Base-by-base conservation (phyloP, 2,113 vertebrate genomes). In the Gasterosteus nipponicus region DNA sequence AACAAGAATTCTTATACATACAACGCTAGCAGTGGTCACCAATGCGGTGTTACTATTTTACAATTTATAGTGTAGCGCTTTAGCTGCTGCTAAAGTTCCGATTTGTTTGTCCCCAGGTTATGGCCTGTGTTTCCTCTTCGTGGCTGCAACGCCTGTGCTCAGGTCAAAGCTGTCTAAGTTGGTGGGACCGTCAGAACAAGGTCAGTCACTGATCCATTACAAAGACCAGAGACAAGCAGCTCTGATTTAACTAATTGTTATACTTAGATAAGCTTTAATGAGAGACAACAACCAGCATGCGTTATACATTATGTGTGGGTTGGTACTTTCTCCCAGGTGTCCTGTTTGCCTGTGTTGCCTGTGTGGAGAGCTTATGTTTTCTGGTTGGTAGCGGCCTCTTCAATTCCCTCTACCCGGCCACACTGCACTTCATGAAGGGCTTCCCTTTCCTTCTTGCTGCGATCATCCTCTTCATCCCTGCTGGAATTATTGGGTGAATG, bases 151-250 rank as follows among this genome's bases (percentile, higher is more conserved):
- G 1, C 97, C 98, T 7, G 90, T 99, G 61, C 88, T 98, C 82
- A 95, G 97, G 84, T 94, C 98, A 71, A 99, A 98, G 85, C 91
- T 99, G 68, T 99, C 98, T 68, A 97, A 94, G 86, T 72, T 98
- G 90, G 97, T 97, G 80, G 87, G 89, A 0, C 84, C 93, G 16
- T 93, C 91, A 0, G 96, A 99, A 22, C 98, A 97, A 82, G 98
- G 97, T 99, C 83, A 94, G 94, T 49, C 54, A 26, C 4, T 1
- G 22, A 51, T 75, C 3, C 14, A 51, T 29, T 22, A 10, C 7
- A 42, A 26, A 54, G 6, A 7, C 35, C 35, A 38, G 35, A 64
- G 44, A 41, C 11, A 46, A 22, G 35, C 29, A 39, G 35, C 46
- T 2, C 49, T 31, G 10, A 2, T 51, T 33, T 77, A 4, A 42